A percentile compares a stretch with the other conserved stretches of the same genome.
These are phyloP conservation scores for Gymnocypris eckloni DNA, from an alignment of 2,797 vertebrate genomes.

Conservation along the genomic window DNA sequence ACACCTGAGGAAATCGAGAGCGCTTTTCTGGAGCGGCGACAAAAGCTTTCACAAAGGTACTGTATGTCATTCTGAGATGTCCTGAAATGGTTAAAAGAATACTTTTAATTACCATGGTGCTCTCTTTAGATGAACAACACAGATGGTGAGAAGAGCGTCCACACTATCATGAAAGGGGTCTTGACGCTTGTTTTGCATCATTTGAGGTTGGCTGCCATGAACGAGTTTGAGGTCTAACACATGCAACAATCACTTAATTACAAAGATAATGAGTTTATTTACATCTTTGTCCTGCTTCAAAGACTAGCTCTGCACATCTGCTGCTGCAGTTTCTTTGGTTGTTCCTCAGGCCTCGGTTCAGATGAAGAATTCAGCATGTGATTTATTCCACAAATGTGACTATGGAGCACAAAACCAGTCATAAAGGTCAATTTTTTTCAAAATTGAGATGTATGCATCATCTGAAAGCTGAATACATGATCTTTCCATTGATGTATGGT, in stretches of 20 bases:
- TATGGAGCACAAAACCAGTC: no score
- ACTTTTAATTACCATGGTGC: no score
- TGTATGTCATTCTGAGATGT: conserved; percentile 25
- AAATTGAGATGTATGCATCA: no score
- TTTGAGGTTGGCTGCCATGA: conserved; percentile 73
- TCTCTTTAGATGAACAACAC: conserved; percentile 78
- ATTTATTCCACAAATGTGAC: no score
- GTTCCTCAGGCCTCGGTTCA: background rate
- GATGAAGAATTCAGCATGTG: background rate
- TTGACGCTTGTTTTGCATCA: conserved; percentile 81
- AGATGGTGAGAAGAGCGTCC: conserved; percentile 76
- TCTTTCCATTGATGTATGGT: no score
- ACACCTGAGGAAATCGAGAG: conserved; percentile 86
- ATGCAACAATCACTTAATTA: background rate
- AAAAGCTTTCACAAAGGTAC: conserved; percentile 92
- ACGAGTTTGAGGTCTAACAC: conserved; percentile 37
- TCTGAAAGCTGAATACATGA: no score
- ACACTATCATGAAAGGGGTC: conserved; percentile 79
- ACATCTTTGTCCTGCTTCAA: background rate
- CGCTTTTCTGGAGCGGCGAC: conserved; percentile 85
- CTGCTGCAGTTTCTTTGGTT: background rate
- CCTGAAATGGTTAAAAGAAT: conserved; percentile 43
- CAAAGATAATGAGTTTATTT: background rate
- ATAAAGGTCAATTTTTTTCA: no score
- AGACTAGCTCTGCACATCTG: background rate